A percentile compares a stretch with the other conserved stretches of the same genome.
Evolutionary conservation across 2,797 vertebrate genomes (phyloP).

Genomic region (Oophaga sylvatica): DNA sequence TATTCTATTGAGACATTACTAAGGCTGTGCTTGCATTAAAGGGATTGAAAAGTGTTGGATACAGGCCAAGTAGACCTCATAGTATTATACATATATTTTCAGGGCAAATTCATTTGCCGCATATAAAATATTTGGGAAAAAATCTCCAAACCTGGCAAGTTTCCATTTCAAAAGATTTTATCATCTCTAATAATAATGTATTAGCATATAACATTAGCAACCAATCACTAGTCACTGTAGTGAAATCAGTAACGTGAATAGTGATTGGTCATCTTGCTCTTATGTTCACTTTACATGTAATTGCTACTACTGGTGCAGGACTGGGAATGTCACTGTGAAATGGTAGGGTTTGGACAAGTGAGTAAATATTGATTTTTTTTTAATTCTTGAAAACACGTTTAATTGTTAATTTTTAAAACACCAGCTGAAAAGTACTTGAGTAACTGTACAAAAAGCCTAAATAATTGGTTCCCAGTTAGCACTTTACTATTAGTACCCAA

Average conservation of each 20-base stretch:
- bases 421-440: background rate
- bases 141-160: too few species aligned
- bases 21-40: too few species aligned
- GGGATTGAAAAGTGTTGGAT: too few species aligned
- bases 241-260: background rate
- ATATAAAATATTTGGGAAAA: too few species aligned
- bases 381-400: background rate
- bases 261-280: background rate
- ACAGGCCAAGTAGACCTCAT: too few species aligned
- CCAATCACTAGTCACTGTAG: background rate
- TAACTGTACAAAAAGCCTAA: background rate
- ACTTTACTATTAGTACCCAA: background rate
- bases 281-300: background rate
- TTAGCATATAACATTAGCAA: background rate
- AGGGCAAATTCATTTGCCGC: too few species aligned
- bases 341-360: background rate
- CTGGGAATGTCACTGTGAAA: background rate
- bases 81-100: too few species aligned
- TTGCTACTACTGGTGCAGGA: background rate
- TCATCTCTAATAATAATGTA: background rate
- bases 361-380: background rate
- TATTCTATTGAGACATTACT: too few species aligned
- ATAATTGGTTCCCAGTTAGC: background rate
- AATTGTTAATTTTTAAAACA: background rate
- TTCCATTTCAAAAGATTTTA: too few species aligned